A percentile compares a stretch with the other conserved stretches of the same genome.
Conservation (phyloP, 2,113 vertebrate genomes). For the Entomyzon cyanotis region DNA sequence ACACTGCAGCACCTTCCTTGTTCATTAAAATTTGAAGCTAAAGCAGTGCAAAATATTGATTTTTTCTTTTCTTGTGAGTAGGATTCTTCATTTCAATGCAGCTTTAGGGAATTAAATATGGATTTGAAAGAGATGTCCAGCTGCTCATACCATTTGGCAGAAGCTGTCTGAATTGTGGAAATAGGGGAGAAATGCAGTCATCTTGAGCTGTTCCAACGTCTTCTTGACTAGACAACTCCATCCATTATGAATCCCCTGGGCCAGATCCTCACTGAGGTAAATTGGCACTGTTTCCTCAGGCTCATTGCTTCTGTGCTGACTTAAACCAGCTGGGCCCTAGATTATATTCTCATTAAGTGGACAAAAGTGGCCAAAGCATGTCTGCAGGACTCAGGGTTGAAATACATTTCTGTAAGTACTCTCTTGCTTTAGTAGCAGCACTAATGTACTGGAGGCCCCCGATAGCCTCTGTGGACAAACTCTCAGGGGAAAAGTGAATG, state of each 20-base stretch:
- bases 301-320: neutral
- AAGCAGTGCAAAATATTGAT: conserved; percentile 32
- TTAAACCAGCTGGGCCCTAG: conserved; percentile 22
- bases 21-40: neutral
- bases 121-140: conserved; percentile 45
- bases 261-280: conserved; percentile 5
- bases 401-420: conserved; percentile 10
- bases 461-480: neutral
- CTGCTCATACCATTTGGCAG: conserved; percentile 45
- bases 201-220: neutral
- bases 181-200: neutral
- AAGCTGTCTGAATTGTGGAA: neutral
- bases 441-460: neutral
- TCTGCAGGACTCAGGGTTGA: neutral
- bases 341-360: conserved; percentile 48
- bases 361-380: neutral
- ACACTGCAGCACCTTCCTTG: neutral
- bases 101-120: conserved; percentile 56
- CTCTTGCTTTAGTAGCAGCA: neutral
- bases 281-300: neutral
- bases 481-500: neutral
- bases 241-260: conserved; percentile 59
- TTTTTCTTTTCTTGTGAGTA: conserved; percentile 12
- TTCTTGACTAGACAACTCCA: conserved; percentile 30
- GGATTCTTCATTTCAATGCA: neutral